Base-by-base conservation (phyloP, 2,113 vertebrate species). In the Microcebus ravelobensis region DNA sequence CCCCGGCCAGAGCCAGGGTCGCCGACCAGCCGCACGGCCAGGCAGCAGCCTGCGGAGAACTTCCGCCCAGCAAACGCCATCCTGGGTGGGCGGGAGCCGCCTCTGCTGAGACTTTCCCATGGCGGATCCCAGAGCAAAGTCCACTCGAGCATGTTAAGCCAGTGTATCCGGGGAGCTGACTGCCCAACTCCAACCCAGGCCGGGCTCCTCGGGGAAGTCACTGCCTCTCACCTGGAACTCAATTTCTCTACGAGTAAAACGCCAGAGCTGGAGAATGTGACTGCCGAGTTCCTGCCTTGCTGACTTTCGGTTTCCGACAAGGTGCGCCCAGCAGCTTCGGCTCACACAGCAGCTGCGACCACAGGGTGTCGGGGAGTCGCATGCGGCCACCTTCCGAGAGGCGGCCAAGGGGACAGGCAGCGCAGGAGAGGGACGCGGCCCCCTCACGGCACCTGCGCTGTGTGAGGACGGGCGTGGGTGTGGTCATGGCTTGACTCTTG, bases 31-130 rank as follows among this genome's bases (percentile, higher is more conserved):
- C 13, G 20, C 61, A 25, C 8, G 45, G 6, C 1, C 6, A 0
- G 18, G 4, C 8, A 61, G 59, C 59, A 61, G 18, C 17, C 11
- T 25, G 11, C 20, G 36, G 20, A 31, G 63, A 50, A 50, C 34
- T 34, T 50, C 21, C 7, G 25, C 27, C 61, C 2, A 34, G 61
- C 61, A 21, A 57, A 57, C 17, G 55, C 55, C 55, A 57, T 14
- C 3, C 50, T 31, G 23, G 39, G n/a, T 5, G 0, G 36, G 42
- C 0, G 0, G 11, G 39, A 25, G 39, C 23, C 7, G 36, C 23
- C 48, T 18, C 34, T 36, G 65, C 42, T 31, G 15, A 31, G 39
- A 4, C 55, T 36, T 88, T n/a, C 39, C 25, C 8, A 61, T 18
- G 11, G 0, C 45, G 68, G n/a, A 81, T n/a, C 14, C 29, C 42